Evolutionary conservation across 2,888 invertebrate genomes (phyloP), one percentile per base, ranked within the genome.

Genomic region (Tetragonisca angustula): DNA sequence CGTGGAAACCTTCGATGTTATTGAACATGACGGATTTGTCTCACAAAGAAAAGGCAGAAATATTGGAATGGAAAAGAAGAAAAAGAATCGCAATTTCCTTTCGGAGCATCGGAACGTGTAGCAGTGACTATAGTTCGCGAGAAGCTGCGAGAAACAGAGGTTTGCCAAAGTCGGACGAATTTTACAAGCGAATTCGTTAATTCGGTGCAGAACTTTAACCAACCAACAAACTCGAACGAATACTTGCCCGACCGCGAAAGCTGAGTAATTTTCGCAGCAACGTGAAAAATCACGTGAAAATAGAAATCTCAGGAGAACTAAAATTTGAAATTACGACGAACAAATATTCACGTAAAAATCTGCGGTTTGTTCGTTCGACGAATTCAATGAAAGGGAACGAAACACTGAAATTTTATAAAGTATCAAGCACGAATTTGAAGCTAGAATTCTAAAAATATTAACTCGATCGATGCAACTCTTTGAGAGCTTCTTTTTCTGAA

Each of bases 171-270:
- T 50, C 61, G 54, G 59, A 36, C 70, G 75, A 82, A 82, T 81
- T 81, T 82, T 81, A 75, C 82, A 82, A 81, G 69, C 82, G 81
- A 71, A 80, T 82, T 75, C 71, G 82, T 81, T 82, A 81, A 82
- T 81, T 36, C 71, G 65, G 49, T 6, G 9, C 59, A 11, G 54
- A 82, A 80, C 64, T 80, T 81, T 52, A 54, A 56, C n/a, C 56
- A 64, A 36, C 50, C 50, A 73, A 32, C 69, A 52, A 80, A 24
- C 43, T 43, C 54, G 72, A 69, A 79, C 43, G 62, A 80, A 70
- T 75, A 65, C 32, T 59, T 52, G 52, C 15, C 24, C 74, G 32
- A 59, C 79, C 17, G 74, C 21, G 59, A 59, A 43, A 43, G 21
- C 32, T 13, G 21, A 1, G 56, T 54, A 70, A 61, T 21, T 50